Evolutionary conservation across 2,888 invertebrate species (phyloP), one percentile per base, ranked within the genome.

Genomic region (Coelopa pilipes): DNA sequence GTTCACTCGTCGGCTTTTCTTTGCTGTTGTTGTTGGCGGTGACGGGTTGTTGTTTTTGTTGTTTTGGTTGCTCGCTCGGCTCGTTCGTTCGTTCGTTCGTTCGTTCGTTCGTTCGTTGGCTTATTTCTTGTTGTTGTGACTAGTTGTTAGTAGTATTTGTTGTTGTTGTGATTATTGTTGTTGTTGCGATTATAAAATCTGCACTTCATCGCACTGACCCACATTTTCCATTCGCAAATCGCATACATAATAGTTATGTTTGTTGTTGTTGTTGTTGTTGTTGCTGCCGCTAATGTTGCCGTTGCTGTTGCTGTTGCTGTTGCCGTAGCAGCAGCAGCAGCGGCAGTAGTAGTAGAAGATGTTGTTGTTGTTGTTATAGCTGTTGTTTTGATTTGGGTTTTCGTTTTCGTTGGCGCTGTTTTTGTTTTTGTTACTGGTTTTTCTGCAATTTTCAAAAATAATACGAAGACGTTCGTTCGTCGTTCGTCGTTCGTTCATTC

Each of bases 121-220:
- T 34, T 34, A 34, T 34, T 34, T 46, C 57, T 63, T 63, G 63
- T 63, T 63, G 24, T 63, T 63, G 63, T 63, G 15, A 15, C 46
- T 63, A 17, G n/a, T 63, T 19, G 57, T 57, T 57, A 34, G 34
- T 34, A 34, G 11, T 34, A 24, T 19, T 21, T 67, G 24, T 24
- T 34, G 17, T 53, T 69, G 57, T 55, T 45, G 57, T 66, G 63
- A 63, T 45, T 73, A 55, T 46, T 70, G 45, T 47, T 71, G 47
- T 57, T 62, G 60, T 59, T 63, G 76, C 72, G 80, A 80, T 77
- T 80, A 79, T 80, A 81, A 82, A 81, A 82, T 82, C 81, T 82
- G 82, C 82, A 82, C 82, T 82, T 82, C 81, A 82, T 82, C 81
- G 80, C 79, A 82, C 82, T 82, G 82, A 82, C 82, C 82, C 79